phyloP scores from a whole-genome alignment of 2,888 invertebrate species.

The Rhimphoctona megacephalus region DNA sequence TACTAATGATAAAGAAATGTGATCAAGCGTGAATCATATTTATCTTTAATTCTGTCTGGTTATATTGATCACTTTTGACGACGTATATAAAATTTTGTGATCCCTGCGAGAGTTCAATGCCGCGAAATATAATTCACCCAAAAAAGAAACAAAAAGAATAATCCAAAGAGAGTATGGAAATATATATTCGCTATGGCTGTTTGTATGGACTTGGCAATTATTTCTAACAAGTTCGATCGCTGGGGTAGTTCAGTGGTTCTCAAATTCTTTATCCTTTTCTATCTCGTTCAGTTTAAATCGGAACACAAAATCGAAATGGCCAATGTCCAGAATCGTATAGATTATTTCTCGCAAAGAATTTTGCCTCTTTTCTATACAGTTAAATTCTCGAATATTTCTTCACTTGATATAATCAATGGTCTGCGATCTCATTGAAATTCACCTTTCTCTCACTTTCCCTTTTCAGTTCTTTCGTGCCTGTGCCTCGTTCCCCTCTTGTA shows the following conservation, averaged over 20 bases:
- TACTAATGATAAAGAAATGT: background rate
- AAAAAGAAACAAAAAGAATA: background rate
- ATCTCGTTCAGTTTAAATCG: background rate
- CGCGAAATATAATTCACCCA: background rate
- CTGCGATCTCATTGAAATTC: background rate
- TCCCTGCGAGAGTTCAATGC: background rate
- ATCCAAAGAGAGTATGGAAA: conserved; percentile 10
- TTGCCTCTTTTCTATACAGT: background rate
- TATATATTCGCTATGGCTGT: conserved; percentile 7
- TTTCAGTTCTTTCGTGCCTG: background rate
- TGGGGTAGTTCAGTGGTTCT: conserved; percentile 70
- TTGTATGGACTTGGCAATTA: conserved; percentile 73
- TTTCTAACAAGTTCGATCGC: conserved; percentile 77
- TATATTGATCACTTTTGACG: background rate
- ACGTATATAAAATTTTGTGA: background rate
- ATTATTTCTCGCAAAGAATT: background rate
- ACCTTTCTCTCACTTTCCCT: background rate
- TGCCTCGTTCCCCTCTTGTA: background rate
- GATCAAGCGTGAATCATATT: background rate
- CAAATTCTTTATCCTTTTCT: background rate
- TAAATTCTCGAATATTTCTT: background rate
- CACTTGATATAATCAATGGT: background rate
- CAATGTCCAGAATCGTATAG: background rate
- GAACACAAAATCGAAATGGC: background rate
- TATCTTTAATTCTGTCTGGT: background rate